Percentiles rank a stretch among this genome's conserved stretches.
Evolutionary conservation across 2,113 vertebrate genomes (phyloP).

Genomic region (Australoheros scitulus): DNA sequence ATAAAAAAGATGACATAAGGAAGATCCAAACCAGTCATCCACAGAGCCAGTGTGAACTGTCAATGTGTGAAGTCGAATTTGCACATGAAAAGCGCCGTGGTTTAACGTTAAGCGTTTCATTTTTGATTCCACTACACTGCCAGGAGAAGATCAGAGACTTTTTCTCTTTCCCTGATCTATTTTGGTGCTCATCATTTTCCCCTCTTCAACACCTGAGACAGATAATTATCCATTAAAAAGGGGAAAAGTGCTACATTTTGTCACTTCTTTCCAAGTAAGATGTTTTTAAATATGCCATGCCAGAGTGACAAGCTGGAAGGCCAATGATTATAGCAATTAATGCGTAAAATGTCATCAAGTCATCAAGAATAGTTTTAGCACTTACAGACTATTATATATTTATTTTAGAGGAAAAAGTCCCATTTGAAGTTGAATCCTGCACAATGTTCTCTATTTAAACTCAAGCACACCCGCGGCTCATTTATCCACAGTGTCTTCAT

Average conservation of each 20-base stretch:
- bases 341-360: conserved; percentile 30
- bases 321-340: conserved; percentile 50
- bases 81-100: conserved; percentile 73
- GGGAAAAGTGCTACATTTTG: conserved; percentile 62
- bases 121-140: conserved; percentile 68
- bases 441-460: conserved; percentile 18
- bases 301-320: conserved; percentile 49
- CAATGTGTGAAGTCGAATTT: conserved; percentile 79
- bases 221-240: conserved; percentile 78
- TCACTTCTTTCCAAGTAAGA: conserved; percentile 37
- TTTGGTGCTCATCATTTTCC: conserved; percentile 75
- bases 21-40: conserved; percentile 58
- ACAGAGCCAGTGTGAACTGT: conserved; percentile 67
- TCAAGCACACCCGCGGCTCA: conserved; percentile 32
- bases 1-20: conserved; percentile 53
- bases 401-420: conserved; percentile 2
- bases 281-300: conserved; percentile 57
- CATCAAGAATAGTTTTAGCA: conserved; percentile 22
- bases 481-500: conserved; percentile 51
- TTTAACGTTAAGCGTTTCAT: conserved; percentile 77
- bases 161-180: conserved; percentile 76
- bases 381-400: not conserved
- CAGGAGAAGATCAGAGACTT: conserved; percentile 76
- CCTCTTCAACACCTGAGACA: conserved; percentile 71
- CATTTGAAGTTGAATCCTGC: conserved; percentile 19